Conservation (phyloP, 1,140 invertebrate species). For the Pygmarrhopalites habei region DNA sequence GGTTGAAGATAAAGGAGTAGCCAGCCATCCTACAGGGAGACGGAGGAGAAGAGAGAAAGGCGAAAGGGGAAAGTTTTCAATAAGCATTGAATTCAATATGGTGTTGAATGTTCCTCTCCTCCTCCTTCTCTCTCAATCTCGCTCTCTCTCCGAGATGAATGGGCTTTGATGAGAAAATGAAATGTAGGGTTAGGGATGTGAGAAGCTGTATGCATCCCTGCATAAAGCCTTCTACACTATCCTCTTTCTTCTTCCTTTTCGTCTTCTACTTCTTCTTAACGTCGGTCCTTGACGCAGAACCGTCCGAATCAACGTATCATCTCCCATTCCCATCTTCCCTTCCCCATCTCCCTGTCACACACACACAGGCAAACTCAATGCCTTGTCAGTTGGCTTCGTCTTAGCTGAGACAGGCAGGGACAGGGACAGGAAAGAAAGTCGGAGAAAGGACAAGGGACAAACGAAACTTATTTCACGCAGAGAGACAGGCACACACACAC, state of each 20-base stretch:
- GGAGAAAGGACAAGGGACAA: background rate
- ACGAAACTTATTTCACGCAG: too few species aligned
- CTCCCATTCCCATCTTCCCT: background rate
- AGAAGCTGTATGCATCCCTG: background rate
- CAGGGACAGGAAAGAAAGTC: background rate
- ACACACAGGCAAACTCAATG: too few species aligned
- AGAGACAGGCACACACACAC: too few species aligned
- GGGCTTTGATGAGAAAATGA: conserved; percentile 12
- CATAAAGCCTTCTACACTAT: too few species aligned
- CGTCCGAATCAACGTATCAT: background rate
- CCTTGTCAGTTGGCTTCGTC: conserved; percentile 10
- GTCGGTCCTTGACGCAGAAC: background rate
- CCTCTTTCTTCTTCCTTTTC: too few species aligned
- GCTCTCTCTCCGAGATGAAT: conserved; percentile 5
- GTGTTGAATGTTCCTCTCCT: conserved; percentile 7
- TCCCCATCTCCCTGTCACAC: background rate
- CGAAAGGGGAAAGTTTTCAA: conserved; percentile 3
- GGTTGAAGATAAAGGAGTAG: too few species aligned
- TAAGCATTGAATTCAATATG: conserved; percentile 8
- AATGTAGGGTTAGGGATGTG: conserved; percentile 2
- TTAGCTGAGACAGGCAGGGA: background rate
- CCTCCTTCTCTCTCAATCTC: background rate
- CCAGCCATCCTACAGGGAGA: too few species aligned
- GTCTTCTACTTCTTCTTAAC: too few species aligned
- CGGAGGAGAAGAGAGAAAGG: background rate